Percentiles rank a stretch among this genome's conserved stretches.
Conservation (phyloP, 1,140 invertebrate genomes). For the Rhagoletis zephyria region DNA sequence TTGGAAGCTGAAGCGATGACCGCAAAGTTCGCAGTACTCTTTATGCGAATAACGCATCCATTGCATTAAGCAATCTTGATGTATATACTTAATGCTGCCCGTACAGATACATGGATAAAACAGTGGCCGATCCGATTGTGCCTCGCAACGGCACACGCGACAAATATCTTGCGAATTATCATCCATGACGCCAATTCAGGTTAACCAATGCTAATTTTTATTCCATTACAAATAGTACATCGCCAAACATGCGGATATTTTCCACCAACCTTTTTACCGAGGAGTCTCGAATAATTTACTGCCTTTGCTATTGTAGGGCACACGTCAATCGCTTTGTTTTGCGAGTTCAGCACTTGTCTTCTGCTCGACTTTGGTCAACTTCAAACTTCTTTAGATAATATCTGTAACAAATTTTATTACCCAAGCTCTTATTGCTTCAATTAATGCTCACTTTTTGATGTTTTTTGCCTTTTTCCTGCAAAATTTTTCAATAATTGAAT, state of each 20-base stretch:
- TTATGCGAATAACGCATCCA: slow-evolving; percentile 97
- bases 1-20: slow-evolving; percentile 97
- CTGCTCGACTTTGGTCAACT: background rate
- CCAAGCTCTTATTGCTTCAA: background rate
- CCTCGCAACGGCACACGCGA: slow-evolving; percentile 96
- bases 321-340: slow-evolving; percentile 40
- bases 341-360: background rate
- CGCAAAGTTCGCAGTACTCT: slow-evolving; percentile 99
- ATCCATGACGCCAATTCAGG: slow-evolving; percentile 61
- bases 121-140: slow-evolving; percentile 82
- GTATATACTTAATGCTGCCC: slow-evolving; percentile 98
- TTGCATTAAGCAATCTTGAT: slow-evolving; percentile 92
- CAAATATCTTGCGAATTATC: slow-evolving; percentile 82
- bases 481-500: slow-evolving; percentile 41
- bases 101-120: slow-evolving; percentile 99
- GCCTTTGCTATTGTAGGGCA: background rate
- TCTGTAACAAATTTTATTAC: background rate
- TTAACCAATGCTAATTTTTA: background rate
- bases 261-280: background rate
- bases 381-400: background rate
- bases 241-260: background rate
- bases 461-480: background rate
- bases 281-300: background rate
- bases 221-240: background rate
- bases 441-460: background rate